Evolutionary conservation across 2,113 vertebrate species (phyloP), one percentile per base, ranked within the genome.

Genomic region (Thalassoma bifasciatum): DNA sequence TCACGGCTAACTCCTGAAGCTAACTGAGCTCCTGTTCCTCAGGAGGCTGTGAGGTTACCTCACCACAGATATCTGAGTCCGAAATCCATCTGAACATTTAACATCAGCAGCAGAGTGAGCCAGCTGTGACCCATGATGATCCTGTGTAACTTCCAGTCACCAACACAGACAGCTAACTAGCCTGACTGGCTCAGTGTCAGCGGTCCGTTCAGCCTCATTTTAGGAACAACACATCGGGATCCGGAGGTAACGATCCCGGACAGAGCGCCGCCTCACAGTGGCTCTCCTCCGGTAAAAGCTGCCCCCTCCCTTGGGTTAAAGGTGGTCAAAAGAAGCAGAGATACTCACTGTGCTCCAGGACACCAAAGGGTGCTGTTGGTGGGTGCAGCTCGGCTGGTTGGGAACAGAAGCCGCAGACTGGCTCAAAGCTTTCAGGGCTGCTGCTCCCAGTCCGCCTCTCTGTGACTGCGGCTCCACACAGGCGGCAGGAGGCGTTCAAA

Each of bases 261-360:
- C 17, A 36, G 22, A 17, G 44, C 7, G 49, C 2, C 53, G 64
- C 19, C 30, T 36, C 23, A 34, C 9, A 24, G 12, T 14, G 1
- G 44, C 17, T 49, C 52, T 40, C 12, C n/a, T 46, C 23, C 37
- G 37, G 9, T 36, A n/a, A 47, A 49, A 23, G 0, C 13, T 21
- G 52, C 4, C 51, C 42, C 46, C 23, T 72, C 19, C 7, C 22
- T 34, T 14, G 0, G 9, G 37, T 40, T 37, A 21, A 14, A 42
- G 40, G 19, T 17, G 13, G 42, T 30, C 36, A 42, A 60, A 5
- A 59, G 1, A 5, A 10, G 13, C n/a, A 63, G 14, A 19, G 40
- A 78, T 79, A 89, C 91, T 92, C 75, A 91, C 91, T 34, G 80
- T 75, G 77, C 46, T 58, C 65, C 61, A 51, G 71, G 21, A 62